Evolutionary conservation across 2,888 invertebrate species (phyloP).

Genomic region (Craniophora ligustri): DNA sequence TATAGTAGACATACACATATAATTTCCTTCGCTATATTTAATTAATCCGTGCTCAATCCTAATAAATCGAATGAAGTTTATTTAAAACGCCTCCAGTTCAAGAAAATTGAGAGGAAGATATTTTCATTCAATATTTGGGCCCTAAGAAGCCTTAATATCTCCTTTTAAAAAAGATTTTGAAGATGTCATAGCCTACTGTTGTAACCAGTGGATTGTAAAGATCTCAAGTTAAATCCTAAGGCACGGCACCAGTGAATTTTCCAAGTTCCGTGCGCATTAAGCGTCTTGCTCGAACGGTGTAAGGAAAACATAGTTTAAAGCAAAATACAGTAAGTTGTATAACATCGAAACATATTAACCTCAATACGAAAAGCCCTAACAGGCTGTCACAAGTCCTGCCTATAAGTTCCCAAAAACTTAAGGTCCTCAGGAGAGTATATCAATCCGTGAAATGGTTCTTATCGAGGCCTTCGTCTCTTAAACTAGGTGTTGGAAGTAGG

Average conservation of each 20-base stretch:
- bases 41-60: constrained; percentile 1
- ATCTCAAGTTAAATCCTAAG: no score
- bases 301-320: no score
- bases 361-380: neutral
- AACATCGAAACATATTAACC: neutral
- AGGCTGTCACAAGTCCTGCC: neutral
- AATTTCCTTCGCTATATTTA: neutral
- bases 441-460: constrained; percentile 18
- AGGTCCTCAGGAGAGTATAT: constrained; percentile 23
- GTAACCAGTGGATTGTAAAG: no score
- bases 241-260: no score
- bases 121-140: neutral
- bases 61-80: constrained; percentile 34
- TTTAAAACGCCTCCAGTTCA: constrained; percentile 6
- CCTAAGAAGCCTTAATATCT: no score
- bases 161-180: no score
- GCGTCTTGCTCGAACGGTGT: no score
- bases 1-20: no score
- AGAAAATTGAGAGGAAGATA: constrained; percentile 40
- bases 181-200: no score
- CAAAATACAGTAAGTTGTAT: neutral
- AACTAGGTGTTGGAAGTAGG: constrained; percentile 43
- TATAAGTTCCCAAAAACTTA: neutral
- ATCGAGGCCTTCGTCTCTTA: constrained; percentile 6
- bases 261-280: no score